Evolutionary conservation across 2,113 vertebrate species (phyloP).

Genomic region (Lonchura striata): DNA sequence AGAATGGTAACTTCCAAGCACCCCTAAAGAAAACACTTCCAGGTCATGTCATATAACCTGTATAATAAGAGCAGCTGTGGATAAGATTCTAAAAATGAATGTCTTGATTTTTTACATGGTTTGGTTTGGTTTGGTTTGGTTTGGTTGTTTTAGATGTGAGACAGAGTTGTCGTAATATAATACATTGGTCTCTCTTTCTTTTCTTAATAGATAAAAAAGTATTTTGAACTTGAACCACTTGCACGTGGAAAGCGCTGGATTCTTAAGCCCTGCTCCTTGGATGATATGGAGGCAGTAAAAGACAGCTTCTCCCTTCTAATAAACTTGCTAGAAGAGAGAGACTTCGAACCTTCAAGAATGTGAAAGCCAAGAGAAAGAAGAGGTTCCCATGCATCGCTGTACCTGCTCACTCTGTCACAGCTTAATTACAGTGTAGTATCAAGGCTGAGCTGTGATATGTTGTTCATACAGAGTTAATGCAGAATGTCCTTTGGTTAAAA

Average conservation of each 20-base stretch:
- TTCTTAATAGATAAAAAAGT: constrained; percentile 89
- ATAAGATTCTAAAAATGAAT: background rate
- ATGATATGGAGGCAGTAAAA: constrained; percentile 88
- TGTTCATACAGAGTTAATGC: constrained; percentile 27
- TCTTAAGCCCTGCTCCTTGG: constrained; percentile 88
- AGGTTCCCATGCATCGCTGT: constrained; percentile 21
- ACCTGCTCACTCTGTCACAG: constrained; percentile 50
- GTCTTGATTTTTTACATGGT: background rate
- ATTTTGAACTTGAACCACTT: constrained; percentile 97
- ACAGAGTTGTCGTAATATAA: background rate
- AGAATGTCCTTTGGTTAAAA: constrained; percentile 48
- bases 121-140: background rate
- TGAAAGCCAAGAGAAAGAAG: constrained; percentile 70
- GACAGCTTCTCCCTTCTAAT: constrained; percentile 93
- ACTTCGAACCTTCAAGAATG: constrained; percentile 86
- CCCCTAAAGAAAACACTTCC: constrained; percentile 58
- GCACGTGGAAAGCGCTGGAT: constrained; percentile 95
- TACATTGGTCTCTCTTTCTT: background rate
- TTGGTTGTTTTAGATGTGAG: background rate
- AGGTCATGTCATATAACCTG: constrained; percentile 33
- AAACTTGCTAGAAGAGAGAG: constrained; percentile 90
- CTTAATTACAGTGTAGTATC: constrained; percentile 50
- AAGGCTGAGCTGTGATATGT: constrained; percentile 30
- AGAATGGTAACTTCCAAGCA: constrained; percentile 20
- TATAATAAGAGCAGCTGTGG: constrained; percentile 37